phyloP scores from a whole-genome alignment of 2,113 vertebrate species.

The Odocoileus virginianus region DNA sequence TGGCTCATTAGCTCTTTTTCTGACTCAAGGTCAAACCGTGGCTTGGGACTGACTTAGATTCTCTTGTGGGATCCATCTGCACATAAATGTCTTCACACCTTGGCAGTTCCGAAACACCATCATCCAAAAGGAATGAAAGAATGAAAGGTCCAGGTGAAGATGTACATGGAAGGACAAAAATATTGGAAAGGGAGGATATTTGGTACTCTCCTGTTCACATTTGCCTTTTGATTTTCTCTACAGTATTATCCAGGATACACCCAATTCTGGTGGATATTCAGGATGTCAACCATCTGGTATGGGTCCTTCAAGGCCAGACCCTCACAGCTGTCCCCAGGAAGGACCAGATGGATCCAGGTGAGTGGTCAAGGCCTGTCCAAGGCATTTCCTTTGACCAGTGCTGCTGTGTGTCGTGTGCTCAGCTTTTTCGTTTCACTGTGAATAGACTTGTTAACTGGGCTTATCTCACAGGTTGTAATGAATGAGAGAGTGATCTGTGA shows the following conservation, averaged over 20 bases:
- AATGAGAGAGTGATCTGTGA: not conserved
- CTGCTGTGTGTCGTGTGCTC: not conserved
- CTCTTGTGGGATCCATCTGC: not conserved
- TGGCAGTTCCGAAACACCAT: not conserved
- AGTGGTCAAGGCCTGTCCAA: not conserved
- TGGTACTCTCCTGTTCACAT: not conserved
- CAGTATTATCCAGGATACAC: accelerated
- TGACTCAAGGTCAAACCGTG: not conserved
- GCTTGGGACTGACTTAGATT: not conserved
- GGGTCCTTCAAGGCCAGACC: not conserved
- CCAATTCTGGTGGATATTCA: not conserved
- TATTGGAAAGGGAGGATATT: no score
- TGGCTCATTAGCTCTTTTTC: not conserved
- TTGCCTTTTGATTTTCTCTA: not conserved
- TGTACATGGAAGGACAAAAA: not conserved
- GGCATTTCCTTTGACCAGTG: not conserved
- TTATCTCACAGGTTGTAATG: no score
- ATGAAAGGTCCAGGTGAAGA: not conserved
- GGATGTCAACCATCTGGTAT: constrained; percentile 39
- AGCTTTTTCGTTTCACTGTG: not conserved
- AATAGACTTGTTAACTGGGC: not conserved
- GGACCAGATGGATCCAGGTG: not conserved
- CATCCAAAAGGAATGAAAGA: accelerated
- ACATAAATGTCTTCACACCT: not conserved
- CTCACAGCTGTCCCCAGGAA: constrained; percentile 37